A percentile compares a stretch with the other conserved stretches of the same genome.
These are phyloP conservation scores for Vimba vimba DNA, from an alignment of 2,113 vertebrate genomes.

Conservation along the genomic window DNA sequence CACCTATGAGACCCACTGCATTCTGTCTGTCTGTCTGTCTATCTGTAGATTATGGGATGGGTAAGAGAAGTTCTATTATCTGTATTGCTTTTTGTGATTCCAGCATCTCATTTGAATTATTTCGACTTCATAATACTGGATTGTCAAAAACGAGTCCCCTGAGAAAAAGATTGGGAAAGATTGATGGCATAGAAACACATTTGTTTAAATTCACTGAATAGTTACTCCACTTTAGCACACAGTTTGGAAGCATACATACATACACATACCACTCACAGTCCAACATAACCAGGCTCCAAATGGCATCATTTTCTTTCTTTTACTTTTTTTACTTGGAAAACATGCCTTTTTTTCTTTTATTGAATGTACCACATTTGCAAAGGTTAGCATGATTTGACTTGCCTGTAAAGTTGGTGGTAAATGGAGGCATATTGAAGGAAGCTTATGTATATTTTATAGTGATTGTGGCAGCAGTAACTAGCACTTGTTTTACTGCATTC, in stretches of 20 bases:
- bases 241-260: too few relatives aligned
- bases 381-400: neutral
- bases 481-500: neutral
- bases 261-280: neutral
- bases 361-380: neutral
- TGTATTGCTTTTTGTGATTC: neutral
- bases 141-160: neutral
- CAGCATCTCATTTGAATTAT: neutral
- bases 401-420: neutral
- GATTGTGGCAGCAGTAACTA: neutral
- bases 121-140: neutral
- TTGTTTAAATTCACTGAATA: neutral
- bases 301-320: neutral
- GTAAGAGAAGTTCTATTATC: neutral
- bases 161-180: neutral
- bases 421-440: neutral
- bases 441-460: neutral
- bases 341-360: neutral
- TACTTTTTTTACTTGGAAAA: too few relatives aligned
- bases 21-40: too few relatives aligned
- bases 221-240: too few relatives aligned
- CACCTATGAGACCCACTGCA: too few relatives aligned
- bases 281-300: neutral
- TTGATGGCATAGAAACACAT: neutral
- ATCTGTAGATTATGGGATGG: too few relatives aligned